Base-by-base conservation (phyloP, 2,797 vertebrate species). In the Ceryle rudis region DNA sequence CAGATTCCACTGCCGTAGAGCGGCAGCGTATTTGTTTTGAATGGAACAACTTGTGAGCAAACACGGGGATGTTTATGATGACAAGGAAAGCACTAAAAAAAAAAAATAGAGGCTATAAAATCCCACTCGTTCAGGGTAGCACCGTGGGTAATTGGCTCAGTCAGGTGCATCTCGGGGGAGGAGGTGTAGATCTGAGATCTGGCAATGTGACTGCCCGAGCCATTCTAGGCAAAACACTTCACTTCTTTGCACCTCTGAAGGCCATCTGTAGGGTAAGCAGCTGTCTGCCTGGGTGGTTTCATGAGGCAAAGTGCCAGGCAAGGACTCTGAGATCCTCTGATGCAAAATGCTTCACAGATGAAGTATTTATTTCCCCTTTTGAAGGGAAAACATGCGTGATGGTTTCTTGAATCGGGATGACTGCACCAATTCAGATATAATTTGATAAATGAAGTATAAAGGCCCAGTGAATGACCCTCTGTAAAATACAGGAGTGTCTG, bases 401-500 rank as follows among this genome's bases (percentile, higher is more conserved):
- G 89, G 74, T 82, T 90, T 87, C 96, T 92, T 80, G 72, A 89
- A 87, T 81, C 60, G 12, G 49, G 49, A 62, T 84, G 85, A 35
- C 92, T 94, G 90, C 52, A 67, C 69, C 57, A 55, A 82, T 92
- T 96, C n/a, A 92, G 92, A 57, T 91, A 22, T 74, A 60, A 95
- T 96, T 94, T 92, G 90, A 95, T 87, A 95, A 87, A 93, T 81
- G 70, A 94, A 91, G 60, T 91, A 86, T 90, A 93, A 97, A 93
- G 52, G 71, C 79, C 52, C 82, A 29, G 69, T 31, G 71, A 83
- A 39, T 57, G 78, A 92, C 89, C 72, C 58, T n/a, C 47, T 81
- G 10, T 92, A 73, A 89, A 91, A 90, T 86, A 61, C 41, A 52
- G 35, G 79, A 86, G 70, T 64, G 86, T 29, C 82, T 51, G 87